Evolutionary conservation across 2,888 invertebrate species (phyloP).

Genomic region (Notodonta dromedarius): DNA sequence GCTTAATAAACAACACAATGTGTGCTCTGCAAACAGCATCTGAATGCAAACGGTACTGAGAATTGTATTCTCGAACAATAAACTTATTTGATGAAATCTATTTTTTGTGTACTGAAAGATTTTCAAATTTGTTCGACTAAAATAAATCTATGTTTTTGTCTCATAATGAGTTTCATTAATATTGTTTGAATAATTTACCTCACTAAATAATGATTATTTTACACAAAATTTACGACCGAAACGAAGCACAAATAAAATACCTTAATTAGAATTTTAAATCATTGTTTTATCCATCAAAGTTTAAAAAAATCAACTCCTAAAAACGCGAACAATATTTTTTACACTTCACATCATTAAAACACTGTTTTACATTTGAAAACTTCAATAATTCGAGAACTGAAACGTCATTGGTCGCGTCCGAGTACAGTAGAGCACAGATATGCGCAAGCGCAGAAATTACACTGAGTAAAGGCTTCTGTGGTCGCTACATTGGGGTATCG

Average conservation of each 20-base stretch:
- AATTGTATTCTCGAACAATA: not conserved
- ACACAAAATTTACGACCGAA: not conserved
- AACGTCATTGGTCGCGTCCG: conserved; percentile 43
- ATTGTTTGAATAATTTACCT: not conserved
- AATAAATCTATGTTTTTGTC: no score
- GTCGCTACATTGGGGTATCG: conserved; percentile 64
- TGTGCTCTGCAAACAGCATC: not conserved
- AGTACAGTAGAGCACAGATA: conserved; percentile 70
- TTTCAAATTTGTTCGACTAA: no score
- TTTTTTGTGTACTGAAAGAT: no score
- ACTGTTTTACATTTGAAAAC: conserved; percentile 20
- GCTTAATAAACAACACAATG: not conserved
- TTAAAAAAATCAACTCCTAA: no score
- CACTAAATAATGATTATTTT: not conserved
- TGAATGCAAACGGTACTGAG: not conserved
- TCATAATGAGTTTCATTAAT: no score
- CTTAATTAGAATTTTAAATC: not conserved
- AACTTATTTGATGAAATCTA: not conserved
- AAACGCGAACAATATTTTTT: not conserved
- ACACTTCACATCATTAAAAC: conserved; percentile 4
- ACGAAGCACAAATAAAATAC: not conserved
- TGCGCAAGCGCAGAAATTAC: conserved; percentile 71
- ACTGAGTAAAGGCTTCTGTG: conserved; percentile 60
- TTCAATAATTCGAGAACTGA: conserved; percentile 25
- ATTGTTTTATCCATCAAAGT: not conserved